Evolutionary conservation across 2,888 invertebrate species (phyloP).

Genomic region (Spatulosminthurus flaviceps): DNA sequence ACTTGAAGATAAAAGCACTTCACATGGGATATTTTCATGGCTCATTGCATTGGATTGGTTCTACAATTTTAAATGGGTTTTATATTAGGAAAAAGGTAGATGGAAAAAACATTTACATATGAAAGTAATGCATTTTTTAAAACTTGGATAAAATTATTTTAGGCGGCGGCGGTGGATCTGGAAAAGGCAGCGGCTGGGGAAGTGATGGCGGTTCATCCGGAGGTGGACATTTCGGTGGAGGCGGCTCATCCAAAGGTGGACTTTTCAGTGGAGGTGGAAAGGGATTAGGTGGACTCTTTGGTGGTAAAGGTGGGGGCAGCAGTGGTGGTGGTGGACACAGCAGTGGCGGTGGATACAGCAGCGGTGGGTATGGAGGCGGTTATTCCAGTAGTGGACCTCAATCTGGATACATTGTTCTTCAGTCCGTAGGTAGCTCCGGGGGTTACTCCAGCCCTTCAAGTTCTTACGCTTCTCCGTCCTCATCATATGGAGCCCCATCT

Average conservation of each 20-base stretch:
- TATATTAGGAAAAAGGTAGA: too few relatives aligned
- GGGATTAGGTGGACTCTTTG: constrained; percentile 36
- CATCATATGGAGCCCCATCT: constrained; percentile 31
- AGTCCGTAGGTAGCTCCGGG: constrained; percentile 51
- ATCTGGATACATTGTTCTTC: constrained; percentile 61
- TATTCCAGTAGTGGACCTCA: constrained; percentile 36
- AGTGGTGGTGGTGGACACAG: constrained; percentile 36
- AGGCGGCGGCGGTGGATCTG: constrained; percentile 11
- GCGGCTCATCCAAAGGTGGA: constrained; percentile 8
- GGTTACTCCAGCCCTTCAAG: constrained; percentile 37
- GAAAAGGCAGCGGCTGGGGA: constrained; percentile 32
- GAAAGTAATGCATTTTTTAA: too few relatives aligned
- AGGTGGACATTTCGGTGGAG: constrained; percentile 30
- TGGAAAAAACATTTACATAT: too few relatives aligned
- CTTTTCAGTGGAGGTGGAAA: constrained; percentile 36
- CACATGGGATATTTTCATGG: too few relatives aligned
- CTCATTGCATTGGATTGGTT: too few relatives aligned
- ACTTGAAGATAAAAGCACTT: too few relatives aligned
- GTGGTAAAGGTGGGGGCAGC: constrained; percentile 43
- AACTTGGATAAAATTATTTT: too few relatives aligned
- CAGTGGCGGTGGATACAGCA: constrained; percentile 34
- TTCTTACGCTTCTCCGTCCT: constrained; percentile 35
- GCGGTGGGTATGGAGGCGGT: constrained; percentile 36
- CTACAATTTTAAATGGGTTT: too few relatives aligned
- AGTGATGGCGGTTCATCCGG: constrained; percentile 15